Conservation (phyloP, 2,888 invertebrate genomes). For the Ormyrus thymus region DNA sequence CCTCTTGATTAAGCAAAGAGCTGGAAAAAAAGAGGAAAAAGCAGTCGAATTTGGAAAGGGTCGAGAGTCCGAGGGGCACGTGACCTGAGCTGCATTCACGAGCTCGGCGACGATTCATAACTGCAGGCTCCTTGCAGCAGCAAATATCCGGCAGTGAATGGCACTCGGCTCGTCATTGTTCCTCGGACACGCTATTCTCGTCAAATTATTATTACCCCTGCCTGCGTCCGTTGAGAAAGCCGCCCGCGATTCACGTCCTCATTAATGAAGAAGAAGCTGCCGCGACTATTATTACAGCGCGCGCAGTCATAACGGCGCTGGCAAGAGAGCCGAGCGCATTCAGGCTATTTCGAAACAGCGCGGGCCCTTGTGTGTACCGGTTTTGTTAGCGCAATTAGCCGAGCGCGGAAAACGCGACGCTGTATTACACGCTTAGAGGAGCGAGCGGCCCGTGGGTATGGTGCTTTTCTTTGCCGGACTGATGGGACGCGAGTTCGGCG, state of each 20-base stretch:
- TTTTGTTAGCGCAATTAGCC: slow-evolving; percentile 34
- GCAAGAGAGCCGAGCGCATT: neutral
- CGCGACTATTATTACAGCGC: slow-evolving; percentile 70
- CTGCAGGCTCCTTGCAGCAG: neutral
- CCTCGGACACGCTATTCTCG: slow-evolving; percentile 58
- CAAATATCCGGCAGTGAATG: neutral
- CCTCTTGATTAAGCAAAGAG: no score
- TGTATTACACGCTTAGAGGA: slow-evolving; percentile 1
- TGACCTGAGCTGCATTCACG: no score
- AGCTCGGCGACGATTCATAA: neutral
- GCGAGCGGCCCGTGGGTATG: neutral
- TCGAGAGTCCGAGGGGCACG: no score
- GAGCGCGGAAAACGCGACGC: slow-evolving; percentile 54
- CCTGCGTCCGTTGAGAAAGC: neutral
- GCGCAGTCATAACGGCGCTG: slow-evolving; percentile 67
- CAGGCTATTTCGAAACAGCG: slow-evolving; percentile 58
- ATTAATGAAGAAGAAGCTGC: slow-evolving; percentile 68
- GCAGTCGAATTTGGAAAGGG: no score
- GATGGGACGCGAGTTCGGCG: neutral
- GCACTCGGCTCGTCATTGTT: slow-evolving; percentile 56
- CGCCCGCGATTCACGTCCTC: slow-evolving; percentile 61
- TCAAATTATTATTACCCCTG: slow-evolving; percentile 56
- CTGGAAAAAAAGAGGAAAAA: no score
- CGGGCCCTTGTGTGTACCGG: slow-evolving; percentile 62
- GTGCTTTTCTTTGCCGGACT: neutral